Evolutionary conservation across 2,888 invertebrate genomes (phyloP), one percentile per base, ranked within the genome.

Genomic region (Selenia dentaria): DNA sequence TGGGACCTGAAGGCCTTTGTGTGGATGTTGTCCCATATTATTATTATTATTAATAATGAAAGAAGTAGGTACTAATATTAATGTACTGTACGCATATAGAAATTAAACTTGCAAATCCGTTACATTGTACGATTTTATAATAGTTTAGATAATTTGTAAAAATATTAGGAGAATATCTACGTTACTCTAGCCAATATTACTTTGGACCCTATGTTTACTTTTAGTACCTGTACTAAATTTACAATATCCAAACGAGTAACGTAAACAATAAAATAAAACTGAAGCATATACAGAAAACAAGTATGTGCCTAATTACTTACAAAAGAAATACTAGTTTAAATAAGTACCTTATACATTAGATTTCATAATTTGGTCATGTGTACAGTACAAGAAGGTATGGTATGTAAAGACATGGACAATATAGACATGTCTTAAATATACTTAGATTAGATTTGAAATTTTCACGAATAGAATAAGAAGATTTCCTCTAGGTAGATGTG

Each of bases 201-300:
- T 73, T 85, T 85, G 85, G 85, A 84, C 85, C 85, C 85, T 80
- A 71, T 64, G 66, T 61, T 65, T 70, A 65, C 61, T 67, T 24
- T 70, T 67, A 73, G 62, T 70, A 75, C 71, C 74, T 78, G 74
- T 77, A 73, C 73, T 73, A 73, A 65, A 47, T 58, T 70, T 67
- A 66, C 49, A 67, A 66, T 60, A 67, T 61, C 48, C 41, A 42
- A 53, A 54, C 37, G 57, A 64, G 66, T 59, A 69, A 62, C 57
- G 60, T 54, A 62, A 56, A 42, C 54, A 39, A 27, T 29, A n/a
- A 24, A 33, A 46, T 14, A 28, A 28, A 31, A 44, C 13, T 22
- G 4, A 13, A 13, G n/a, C n/a, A n/a, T n/a, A n/a, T n/a, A n/a
- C n/a, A 33, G 33, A 16, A 24, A 38, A n/a, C 9, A 29, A 29